Evolutionary conservation across 1,140 invertebrate species (phyloP), one percentile per base, ranked within the genome.

Genomic region (Brachionus sp.): DNA sequence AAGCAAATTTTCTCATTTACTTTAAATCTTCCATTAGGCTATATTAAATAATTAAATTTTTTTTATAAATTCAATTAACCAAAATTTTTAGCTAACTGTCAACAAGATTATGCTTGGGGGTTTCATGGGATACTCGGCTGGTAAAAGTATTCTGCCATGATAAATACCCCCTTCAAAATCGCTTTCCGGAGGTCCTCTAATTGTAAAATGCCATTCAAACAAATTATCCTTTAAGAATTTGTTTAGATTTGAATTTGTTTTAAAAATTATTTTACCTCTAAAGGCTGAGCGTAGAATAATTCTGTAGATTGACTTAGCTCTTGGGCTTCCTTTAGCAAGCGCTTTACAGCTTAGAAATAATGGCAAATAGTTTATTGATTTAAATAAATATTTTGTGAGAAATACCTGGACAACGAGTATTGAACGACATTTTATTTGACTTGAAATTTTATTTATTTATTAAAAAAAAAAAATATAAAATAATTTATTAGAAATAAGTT

Each of bases 121-220:
- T 90, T 97, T 96, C 95, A 98, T 97, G 3, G 96, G 96, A 90
- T 98, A 98, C 86, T 98, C 95, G 33, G 94, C 92, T 0, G 92
- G 92, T 77, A 98, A 90, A 75, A 96, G 90, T 87, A 98, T 97
- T 85, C 95, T 91, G 5, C 90, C 95, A 90, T 97, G 95, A 88
- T 96, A 97, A 84, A 95, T 90, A 42, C 95, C 95, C 83, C 92
- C 93, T 85, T 94, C 93, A 90, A 96, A 97, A 57, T 96, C 95
- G 0, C 94, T 93, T 4, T 93, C 93, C 39, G 91, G 91, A 33
- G 95, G 94, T 12, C 95, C 95, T 86, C 93, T 90, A 7, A 98
- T 92, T 0, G 96, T 98, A 88, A 98, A 98, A 90, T 98, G 96
- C 96, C 96, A 98, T 88, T 98, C 96, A 90, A 98, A 98, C 33